Evolutionary conservation across 2,797 vertebrate species (phyloP).

Genomic region (Spatula versicolor): DNA sequence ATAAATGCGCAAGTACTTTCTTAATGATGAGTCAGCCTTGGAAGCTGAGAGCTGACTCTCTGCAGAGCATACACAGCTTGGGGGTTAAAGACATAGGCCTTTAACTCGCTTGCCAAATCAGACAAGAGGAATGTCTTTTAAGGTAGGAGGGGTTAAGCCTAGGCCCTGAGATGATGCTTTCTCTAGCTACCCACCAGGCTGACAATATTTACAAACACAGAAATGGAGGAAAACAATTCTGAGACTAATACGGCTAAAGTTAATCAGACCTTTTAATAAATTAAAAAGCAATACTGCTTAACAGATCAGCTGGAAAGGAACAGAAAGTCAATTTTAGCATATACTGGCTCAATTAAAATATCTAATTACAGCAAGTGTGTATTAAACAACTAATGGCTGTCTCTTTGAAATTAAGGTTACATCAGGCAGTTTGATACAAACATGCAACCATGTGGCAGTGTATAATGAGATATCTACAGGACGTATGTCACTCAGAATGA

Average conservation of each 20-base stretch:
- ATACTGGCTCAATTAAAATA: not conserved
- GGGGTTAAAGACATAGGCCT: not conserved
- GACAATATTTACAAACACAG: not conserved
- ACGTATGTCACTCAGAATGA: not conserved
- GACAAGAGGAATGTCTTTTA: not conserved
- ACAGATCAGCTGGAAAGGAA: slow-evolving; percentile 10
- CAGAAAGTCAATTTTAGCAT: not conserved
- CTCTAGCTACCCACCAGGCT: not conserved
- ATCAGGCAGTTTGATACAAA: slow-evolving; percentile 6
- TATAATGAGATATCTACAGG: not conserved
- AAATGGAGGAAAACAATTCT: not conserved
- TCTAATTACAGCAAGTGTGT: not conserved
- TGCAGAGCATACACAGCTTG: not conserved
- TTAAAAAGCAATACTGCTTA: not conserved
- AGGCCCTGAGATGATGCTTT: not conserved
- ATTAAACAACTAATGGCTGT: not conserved
- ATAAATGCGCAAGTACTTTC: not conserved
- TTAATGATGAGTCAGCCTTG: not conserved
- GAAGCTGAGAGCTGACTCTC: not conserved
- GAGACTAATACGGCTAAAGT: not conserved
- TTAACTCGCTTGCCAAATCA: not conserved
- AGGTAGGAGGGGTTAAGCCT: not conserved
- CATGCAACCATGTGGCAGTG: not conserved
- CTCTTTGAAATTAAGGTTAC: not conserved
- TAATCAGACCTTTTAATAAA: not conserved